Evolutionary conservation across 2,797 vertebrate species (phyloP).

Genomic region (Cuniculus paca): DNA sequence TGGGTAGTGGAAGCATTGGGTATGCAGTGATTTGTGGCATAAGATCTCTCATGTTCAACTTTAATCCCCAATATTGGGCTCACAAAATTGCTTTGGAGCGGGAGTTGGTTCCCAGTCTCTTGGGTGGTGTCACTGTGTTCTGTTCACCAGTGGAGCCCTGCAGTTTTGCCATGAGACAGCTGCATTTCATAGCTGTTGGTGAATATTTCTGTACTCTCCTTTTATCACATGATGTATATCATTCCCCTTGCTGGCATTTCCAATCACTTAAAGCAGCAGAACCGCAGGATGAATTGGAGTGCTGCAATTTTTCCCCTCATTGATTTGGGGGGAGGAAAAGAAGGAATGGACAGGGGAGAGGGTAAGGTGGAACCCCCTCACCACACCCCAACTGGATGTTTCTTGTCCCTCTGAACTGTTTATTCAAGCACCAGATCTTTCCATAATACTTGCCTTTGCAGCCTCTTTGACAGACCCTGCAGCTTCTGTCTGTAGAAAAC

Average conservation of each 20-base stretch:
- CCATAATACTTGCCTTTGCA: not conserved
- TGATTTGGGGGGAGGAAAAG: slow-evolving; percentile 23
- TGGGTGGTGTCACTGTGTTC: slow-evolving; percentile 68
- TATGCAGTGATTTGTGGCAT: slow-evolving; percentile 75
- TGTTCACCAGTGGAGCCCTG: not conserved
- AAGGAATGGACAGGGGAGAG: not conserved
- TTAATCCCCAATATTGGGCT: slow-evolving; percentile 82
- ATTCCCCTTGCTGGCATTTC: slow-evolving; percentile 70
- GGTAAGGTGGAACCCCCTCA: slow-evolving; percentile 30
- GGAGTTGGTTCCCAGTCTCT: slow-evolving; percentile 70
- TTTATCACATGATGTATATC: slow-evolving; percentile 72
- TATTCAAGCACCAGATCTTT: not conserved
- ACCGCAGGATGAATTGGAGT: slow-evolving; percentile 48
- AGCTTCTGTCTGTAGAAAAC: not conserved
- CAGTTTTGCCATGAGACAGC: slow-evolving; percentile 39
- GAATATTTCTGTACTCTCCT: slow-evolving; percentile 61
- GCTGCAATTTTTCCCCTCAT: slow-evolving; percentile 59
- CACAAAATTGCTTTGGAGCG: slow-evolving; percentile 75
- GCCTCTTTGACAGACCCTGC: not conserved
- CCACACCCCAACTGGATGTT: not conserved
- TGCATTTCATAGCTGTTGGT: slow-evolving; percentile 63
- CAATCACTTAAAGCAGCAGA: slow-evolving; percentile 70
- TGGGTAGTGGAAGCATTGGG: slow-evolving; percentile 65
- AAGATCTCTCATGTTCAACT: slow-evolving; percentile 68
- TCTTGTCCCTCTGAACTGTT: not conserved